A percentile compares a stretch with the other conserved stretches of the same genome.
Evolutionary conservation across 1,140 invertebrate genomes (phyloP).

Genomic region (Coptotermes formosanus): DNA sequence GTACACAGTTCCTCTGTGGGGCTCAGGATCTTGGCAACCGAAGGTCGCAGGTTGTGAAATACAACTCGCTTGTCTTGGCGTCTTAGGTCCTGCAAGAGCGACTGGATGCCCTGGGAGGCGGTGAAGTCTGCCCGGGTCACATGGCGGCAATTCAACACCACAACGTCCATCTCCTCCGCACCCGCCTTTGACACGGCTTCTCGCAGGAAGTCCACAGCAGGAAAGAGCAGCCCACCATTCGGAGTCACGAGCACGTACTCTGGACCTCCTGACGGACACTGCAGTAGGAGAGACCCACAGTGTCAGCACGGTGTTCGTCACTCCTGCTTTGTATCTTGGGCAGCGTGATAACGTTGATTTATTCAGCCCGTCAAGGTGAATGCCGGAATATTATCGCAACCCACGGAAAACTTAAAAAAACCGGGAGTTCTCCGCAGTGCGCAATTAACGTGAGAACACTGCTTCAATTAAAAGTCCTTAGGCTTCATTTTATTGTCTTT

Average conservation of each 20-base stretch:
- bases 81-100: slow-evolving; percentile 41
- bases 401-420: background rate
- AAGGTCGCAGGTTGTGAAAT: slow-evolving; percentile 38
- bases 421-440: too few relatives aligned
- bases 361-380: background rate
- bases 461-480: too few relatives aligned
- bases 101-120: slow-evolving; percentile 51
- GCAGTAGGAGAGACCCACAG: background rate
- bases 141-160: slow-evolving; percentile 57
- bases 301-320: background rate
- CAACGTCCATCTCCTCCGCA: slow-evolving; percentile 36
- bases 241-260: slow-evolving; percentile 50
- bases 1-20: background rate
- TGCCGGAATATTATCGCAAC: background rate
- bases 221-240: slow-evolving; percentile 53
- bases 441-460: too few relatives aligned
- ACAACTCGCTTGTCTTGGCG: slow-evolving; percentile 38
- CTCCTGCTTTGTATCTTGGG: background rate
- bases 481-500: too few relatives aligned
- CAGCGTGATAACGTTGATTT: background rate
- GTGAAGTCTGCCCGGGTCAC: slow-evolving; percentile 57
- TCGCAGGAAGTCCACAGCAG: slow-evolving; percentile 53
- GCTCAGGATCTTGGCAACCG: background rate
- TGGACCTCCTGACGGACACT: slow-evolving; percentile 52
- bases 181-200: slow-evolving; percentile 45